Evolutionary conservation across 2,113 vertebrate species (phyloP).

Genomic region (Agapornis roseicollis): DNA sequence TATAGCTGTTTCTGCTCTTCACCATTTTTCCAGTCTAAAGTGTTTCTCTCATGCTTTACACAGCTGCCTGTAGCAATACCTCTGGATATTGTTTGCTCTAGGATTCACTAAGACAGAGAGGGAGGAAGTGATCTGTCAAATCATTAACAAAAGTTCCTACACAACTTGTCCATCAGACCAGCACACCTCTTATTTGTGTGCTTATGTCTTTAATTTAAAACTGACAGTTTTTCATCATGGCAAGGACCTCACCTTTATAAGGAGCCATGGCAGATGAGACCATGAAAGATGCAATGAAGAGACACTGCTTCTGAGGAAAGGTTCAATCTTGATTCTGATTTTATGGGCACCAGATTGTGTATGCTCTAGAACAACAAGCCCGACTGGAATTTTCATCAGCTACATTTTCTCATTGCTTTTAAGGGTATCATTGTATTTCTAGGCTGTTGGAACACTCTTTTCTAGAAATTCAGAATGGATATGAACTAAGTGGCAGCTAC

Average conservation of each 20-base stretch:
- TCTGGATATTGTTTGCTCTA: not conserved
- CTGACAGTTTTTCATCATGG: not conserved
- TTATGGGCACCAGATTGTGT: fast-evolving
- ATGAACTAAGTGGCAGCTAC: not conserved
- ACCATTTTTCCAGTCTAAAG: not conserved
- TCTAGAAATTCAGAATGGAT: not conserved
- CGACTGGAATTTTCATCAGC: not conserved
- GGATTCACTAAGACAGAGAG: not conserved
- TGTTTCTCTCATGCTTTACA: not conserved
- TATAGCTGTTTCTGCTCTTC: not conserved
- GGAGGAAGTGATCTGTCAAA: not conserved
- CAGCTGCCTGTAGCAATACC: not conserved
- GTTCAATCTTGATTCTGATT: not conserved
- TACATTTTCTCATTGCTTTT: not conserved
- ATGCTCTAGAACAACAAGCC: not conserved
- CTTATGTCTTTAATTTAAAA: not conserved
- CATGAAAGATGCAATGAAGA: not conserved
- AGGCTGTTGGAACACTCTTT: not conserved
- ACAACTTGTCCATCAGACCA: not conserved
- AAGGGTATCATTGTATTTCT: not conserved
- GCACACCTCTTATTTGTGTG: not conserved
- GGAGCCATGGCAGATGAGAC: not conserved
- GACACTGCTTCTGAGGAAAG: not conserved
- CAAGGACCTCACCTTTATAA: not conserved
- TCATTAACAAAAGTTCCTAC: fast-evolving